These are phyloP conservation scores for Acanthurus leucopareius DNA, from an alignment of 2,797 vertebrate genomes.

Conservation along the genomic window DNA sequence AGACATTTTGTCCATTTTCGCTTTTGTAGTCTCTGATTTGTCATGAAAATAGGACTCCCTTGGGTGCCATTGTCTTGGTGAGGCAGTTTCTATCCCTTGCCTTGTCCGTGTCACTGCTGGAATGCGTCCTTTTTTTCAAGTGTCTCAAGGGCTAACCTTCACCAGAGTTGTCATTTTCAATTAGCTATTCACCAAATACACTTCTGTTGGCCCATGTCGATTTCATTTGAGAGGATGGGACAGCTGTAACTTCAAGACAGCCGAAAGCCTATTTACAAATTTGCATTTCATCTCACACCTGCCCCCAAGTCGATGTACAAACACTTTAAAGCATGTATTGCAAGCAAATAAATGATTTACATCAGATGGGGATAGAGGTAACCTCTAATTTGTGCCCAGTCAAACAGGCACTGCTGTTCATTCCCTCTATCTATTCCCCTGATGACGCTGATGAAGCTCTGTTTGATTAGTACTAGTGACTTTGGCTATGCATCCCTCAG, in stretches of 20 bases:
- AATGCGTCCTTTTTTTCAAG: slow-evolving; percentile 45
- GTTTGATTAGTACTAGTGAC: slow-evolving; percentile 56
- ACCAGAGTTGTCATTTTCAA: slow-evolving; percentile 82
- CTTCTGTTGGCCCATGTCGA: slow-evolving; percentile 76
- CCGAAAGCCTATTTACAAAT: slow-evolving; percentile 60
- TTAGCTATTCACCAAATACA: slow-evolving; percentile 72
- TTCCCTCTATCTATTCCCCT: slow-evolving; percentile 53
- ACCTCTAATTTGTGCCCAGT: slow-evolving; percentile 59
- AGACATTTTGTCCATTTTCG: slow-evolving; percentile 64
- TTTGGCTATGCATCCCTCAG: slow-evolving; percentile 34
- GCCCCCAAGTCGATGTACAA: slow-evolving; percentile 55
- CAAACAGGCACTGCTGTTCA: slow-evolving; percentile 70
- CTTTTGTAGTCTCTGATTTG: slow-evolving; percentile 72
- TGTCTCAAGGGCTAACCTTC: slow-evolving; percentile 64
- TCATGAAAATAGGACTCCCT: slow-evolving; percentile 67
- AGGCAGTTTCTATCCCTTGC: slow-evolving; percentile 56
- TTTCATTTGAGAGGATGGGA: slow-evolving; percentile 62
- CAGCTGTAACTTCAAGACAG: slow-evolving; percentile 67
- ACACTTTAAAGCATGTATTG: slow-evolving; percentile 62
- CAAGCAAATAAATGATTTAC: slow-evolving; percentile 72
- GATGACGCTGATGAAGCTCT: slow-evolving; percentile 56
- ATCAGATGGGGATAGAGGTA: slow-evolving; percentile 56
- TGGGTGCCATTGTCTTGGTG: slow-evolving; percentile 67
- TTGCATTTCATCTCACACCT: slow-evolving; percentile 71
- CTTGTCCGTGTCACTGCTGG: slow-evolving; percentile 58